Evolutionary conservation across 2,888 invertebrate genomes (phyloP).

Genomic region (Caradrina clavipalpis): DNA sequence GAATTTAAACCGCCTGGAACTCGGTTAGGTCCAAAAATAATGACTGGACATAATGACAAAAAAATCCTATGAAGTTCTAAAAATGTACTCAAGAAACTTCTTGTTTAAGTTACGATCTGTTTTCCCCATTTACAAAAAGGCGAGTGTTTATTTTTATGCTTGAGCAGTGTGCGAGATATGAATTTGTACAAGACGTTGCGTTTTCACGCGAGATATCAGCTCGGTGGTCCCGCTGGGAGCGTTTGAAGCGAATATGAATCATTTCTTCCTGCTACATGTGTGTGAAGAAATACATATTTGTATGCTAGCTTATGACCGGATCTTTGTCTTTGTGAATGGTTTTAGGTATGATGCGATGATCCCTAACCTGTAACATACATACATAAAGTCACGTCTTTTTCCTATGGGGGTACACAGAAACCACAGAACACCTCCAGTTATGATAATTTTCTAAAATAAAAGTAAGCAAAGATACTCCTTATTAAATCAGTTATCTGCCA

Average conservation of each 20-base stretch:
- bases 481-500: too few relatives aligned
- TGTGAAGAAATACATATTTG: constrained; percentile 20
- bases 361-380: too few relatives aligned
- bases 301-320: not conserved
- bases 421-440: too few relatives aligned
- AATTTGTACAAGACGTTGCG: constrained; percentile 42
- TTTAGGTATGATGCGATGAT: too few relatives aligned
- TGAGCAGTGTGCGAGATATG: constrained; percentile 35
- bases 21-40: too few relatives aligned
- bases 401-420: too few relatives aligned
- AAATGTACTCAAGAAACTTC: not conserved
- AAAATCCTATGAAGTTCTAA: not conserved
- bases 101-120: constrained; percentile 6
- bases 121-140: constrained; percentile 23
- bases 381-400: too few relatives aligned
- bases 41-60: too few relatives aligned
- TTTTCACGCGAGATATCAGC: constrained; percentile 44
- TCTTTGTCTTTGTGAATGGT: too few relatives aligned
- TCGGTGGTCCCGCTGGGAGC: constrained; percentile 67
- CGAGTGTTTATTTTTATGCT: constrained; percentile 49
- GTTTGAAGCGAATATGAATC: constrained; percentile 68
- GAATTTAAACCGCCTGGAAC: too few relatives aligned
- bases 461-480: too few relatives aligned
- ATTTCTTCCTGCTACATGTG: constrained; percentile 67
- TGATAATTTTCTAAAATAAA: too few relatives aligned